Evolutionary conservation across 37 sponge, comb jelly and placozoan species (phyloP).

Genomic region (Halisarca cf. caerulea): DNA sequence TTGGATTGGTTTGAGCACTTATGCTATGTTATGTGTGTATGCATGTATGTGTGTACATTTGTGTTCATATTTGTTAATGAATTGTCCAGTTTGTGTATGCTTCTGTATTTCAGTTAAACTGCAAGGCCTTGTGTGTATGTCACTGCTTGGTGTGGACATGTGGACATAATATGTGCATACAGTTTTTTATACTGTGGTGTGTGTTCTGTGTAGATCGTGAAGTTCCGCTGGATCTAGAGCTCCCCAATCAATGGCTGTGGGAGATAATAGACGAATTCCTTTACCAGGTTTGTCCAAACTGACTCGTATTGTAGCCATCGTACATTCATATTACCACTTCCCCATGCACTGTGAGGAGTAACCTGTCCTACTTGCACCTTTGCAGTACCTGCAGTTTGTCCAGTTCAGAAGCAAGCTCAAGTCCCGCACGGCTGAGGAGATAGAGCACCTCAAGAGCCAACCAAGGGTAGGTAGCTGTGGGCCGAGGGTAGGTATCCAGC

Average conservation of each 20-base stretch:
- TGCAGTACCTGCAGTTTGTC: conserved; percentile 81
- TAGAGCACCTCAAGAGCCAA: conserved; percentile 51
- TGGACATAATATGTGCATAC: no score
- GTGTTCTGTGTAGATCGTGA: conserved; percentile 48
- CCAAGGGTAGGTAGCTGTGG: conserved; percentile 30
- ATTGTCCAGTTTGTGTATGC: no score
- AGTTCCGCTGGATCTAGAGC: conserved; percentile 81
- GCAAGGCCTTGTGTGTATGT: no score
- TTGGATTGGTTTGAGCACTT: no score
- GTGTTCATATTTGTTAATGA: background rate
- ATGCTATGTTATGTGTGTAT: background rate
- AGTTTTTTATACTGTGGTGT: no score
- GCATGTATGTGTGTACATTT: background rate
- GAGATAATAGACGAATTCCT: conserved; percentile 98
- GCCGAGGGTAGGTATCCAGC: no score
- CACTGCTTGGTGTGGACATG: no score
- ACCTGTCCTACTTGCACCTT: background rate
- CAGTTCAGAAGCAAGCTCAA: conserved; percentile 85
- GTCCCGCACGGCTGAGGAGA: conserved; percentile 70
- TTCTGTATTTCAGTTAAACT: no score
- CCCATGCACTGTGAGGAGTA: background rate
- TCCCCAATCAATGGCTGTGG: conserved; percentile 99
- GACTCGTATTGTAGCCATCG: background rate
- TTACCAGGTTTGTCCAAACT: conserved; percentile 71
- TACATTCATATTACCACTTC: no score